These are phyloP conservation scores for Tringa solitaria DNA, from an alignment of 2,113 vertebrate species.

Conservation along the genomic window DNA sequence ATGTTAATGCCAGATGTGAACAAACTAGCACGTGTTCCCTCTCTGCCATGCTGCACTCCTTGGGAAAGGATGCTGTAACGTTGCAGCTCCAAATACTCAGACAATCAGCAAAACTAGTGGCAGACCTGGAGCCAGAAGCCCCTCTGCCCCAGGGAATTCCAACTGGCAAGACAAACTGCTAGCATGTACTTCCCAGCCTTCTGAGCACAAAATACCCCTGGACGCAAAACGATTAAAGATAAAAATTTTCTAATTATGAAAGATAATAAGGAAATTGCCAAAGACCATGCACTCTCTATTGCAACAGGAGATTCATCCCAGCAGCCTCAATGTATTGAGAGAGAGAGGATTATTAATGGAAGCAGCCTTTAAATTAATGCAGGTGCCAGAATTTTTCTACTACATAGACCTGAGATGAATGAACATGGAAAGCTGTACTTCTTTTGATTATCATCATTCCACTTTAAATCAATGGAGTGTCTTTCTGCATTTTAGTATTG, in stretches of 20 bases:
- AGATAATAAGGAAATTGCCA: background rate
- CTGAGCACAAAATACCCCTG: background rate
- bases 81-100: background rate
- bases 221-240: conserved; percentile 10
- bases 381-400: background rate
- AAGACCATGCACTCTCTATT: background rate
- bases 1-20: conserved; percentile 54
- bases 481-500: background rate
- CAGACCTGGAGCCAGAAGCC: background rate
- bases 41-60: background rate
- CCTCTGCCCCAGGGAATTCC: background rate
- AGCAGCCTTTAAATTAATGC: background rate
- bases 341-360: background rate
- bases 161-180: background rate
- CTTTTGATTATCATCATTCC: background rate
- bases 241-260: conserved; percentile 25
- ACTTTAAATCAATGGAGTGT: background rate
- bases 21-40: background rate
- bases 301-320: background rate
- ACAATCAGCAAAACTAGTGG: background rate
- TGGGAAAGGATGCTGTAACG: background rate
- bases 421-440: background rate
- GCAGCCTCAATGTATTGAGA: background rate
- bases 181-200: background rate
- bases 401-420: background rate